Evolutionary conservation across 2,113 vertebrate genomes (phyloP).

Genomic region (Chaenogobius annularis): DNA sequence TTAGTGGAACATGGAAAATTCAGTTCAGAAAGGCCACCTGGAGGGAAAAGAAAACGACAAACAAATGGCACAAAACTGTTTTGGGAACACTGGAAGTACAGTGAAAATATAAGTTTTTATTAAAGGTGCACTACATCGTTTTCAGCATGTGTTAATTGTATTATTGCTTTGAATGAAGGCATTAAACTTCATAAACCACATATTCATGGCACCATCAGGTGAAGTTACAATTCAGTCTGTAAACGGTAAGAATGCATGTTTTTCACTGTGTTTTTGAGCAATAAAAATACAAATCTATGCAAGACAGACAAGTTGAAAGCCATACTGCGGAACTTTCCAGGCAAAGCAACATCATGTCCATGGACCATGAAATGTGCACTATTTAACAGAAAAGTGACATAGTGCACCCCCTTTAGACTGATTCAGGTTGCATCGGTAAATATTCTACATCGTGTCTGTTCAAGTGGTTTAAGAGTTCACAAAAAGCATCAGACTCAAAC

Average conservation of each 20-base stretch:
- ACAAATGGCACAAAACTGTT: background rate
- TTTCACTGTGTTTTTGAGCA: background rate
- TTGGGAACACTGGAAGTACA: background rate
- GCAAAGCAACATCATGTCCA: background rate
- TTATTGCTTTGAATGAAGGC: background rate
- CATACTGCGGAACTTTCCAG: background rate
- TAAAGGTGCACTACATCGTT: background rate
- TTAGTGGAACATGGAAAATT: background rate
- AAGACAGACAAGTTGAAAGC: background rate
- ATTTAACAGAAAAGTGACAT: too few species aligned
- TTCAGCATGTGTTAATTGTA: too few species aligned
- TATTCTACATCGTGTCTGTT: too few species aligned
- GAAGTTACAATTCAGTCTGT: background rate
- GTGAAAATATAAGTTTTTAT: background rate
- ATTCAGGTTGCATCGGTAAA: too few species aligned
- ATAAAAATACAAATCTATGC: background rate
- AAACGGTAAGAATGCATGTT: background rate
- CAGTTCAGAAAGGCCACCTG: background rate
- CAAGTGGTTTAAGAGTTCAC: too few species aligned
- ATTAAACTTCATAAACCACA: background rate
- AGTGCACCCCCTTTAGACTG: too few species aligned
- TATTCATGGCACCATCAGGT: too few species aligned
- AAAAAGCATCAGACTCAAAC: background rate
- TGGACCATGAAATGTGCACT: too few species aligned
- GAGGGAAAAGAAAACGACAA: background rate